Evolutionary conservation across 1,140 invertebrate genomes (phyloP), one percentile per base, ranked within the genome.

Genomic region (Drosophila ironensis): DNA sequence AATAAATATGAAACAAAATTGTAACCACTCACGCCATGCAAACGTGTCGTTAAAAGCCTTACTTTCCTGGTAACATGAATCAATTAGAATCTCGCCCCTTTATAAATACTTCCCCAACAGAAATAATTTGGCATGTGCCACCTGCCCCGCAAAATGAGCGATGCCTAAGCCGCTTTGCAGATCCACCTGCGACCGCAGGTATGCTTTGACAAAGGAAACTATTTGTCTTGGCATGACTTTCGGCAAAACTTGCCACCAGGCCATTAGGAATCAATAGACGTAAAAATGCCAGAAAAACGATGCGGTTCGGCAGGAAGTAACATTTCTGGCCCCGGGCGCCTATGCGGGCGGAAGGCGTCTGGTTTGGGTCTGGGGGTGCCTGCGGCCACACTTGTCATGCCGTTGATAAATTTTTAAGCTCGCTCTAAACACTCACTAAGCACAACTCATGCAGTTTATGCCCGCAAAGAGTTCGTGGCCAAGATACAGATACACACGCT

Each of bases 361-460:
- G 8, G 38, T 20, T 22, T 4, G 30, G 6, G 11, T 3, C 4
- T 4, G 33, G 28, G 52, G 59, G 52, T 57, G 70, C 70, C 70
- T 72, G 63, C 66, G 56, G 75, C 75, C 78, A 73, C 73, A 82
- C 78, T 86, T 77, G 69, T 82, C 80, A 87, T 87, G 80, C 56
- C 52, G 37, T 61, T 86, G 72, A 86, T 86, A 81, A 81, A 87
- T 87, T 73, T 87, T 87, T 87, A 87, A 87, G 64, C 69, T 63
- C 69, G 56, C 63, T 74, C 82, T 87, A 87, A 82, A 87, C 82
- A 87, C 77, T 82, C 74, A 59, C 81, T 73, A 70, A 76, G 72
- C 72, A 87, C 76, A 87, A 82, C 69, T 77, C 78, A 73, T 84
- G 73, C 72, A 84, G 68, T 76, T 82, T 82, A 82, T 64, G 73